These are phyloP conservation scores for Spodoptera exigua DNA, from an alignment of 2,888 invertebrate genomes.

Conservation along the genomic window DNA sequence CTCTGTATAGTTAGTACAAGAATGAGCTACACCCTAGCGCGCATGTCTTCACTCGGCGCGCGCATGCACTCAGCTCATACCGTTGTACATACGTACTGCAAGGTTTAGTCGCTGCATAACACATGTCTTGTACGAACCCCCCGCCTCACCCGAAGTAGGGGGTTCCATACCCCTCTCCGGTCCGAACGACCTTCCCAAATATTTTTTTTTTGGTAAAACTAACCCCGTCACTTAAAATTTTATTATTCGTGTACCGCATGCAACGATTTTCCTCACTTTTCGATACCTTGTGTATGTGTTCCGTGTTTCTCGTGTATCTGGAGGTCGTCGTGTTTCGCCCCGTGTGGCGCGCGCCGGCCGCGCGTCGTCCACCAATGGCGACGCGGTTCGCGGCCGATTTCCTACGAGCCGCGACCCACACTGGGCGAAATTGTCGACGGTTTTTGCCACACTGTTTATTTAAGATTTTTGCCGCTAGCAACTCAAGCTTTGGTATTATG, in stretches of 20 bases:
- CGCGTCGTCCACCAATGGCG: conserved; percentile 57
- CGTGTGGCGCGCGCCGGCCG: conserved; percentile 60
- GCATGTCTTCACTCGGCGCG: conserved; percentile 50
- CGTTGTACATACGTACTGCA: conserved; percentile 73
- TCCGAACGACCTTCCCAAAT: conserved; percentile 80
- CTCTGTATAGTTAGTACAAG: conserved; percentile 26
- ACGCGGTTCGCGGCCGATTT: conserved; percentile 47
- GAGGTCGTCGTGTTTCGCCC: conserved; percentile 58
- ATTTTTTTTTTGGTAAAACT: conserved; percentile 76
- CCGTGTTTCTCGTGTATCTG: conserved; percentile 74
- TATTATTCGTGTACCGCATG: conserved; percentile 79
- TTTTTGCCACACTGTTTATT: conserved; percentile 73
- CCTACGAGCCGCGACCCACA: conserved; percentile 52
- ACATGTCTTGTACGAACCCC: conserved; percentile 50
- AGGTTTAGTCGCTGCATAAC: conserved; percentile 66
- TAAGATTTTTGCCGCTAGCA: conserved; percentile 79
- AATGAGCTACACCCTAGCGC: conserved; percentile 44
- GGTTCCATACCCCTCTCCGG: conserved; percentile 54
- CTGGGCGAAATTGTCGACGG: conserved; percentile 62
- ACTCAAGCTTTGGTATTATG: conserved; percentile 77
- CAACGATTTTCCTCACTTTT: conserved; percentile 74
- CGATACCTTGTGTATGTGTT: conserved; percentile 80
- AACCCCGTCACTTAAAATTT: conserved; percentile 69
- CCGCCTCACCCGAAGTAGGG: conserved; percentile 22
- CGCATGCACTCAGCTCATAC: conserved; percentile 75